phyloP scores from a whole-genome alignment of 2,113 vertebrate species.

The Megaceryle torquata region DNA sequence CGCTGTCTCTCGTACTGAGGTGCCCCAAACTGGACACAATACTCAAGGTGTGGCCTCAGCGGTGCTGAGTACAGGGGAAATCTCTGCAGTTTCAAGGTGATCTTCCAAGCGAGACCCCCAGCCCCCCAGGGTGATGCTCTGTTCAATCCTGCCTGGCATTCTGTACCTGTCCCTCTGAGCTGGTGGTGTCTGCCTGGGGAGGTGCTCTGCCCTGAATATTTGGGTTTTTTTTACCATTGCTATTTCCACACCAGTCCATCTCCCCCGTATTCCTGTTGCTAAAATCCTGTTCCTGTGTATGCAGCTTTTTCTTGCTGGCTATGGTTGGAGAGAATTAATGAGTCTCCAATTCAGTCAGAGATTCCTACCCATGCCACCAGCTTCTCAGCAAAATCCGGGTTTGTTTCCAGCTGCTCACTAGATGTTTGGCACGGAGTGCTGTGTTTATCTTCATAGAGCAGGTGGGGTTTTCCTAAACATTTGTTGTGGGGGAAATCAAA shows the following conservation, averaged over 20 bases:
- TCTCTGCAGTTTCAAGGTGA: not conserved
- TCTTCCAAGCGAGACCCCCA: not conserved
- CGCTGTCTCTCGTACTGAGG: too few relatives aligned
- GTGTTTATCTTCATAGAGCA: not conserved
- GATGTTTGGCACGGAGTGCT: not conserved
- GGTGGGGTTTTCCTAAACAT: not conserved
- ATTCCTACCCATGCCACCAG: not conserved
- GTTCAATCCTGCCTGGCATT: not conserved
- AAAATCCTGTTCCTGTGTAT: not conserved
- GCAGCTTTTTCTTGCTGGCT: not conserved
- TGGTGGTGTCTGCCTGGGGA: not conserved
- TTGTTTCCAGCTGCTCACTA: not conserved
- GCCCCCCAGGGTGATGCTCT: not conserved
- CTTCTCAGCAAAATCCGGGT: not conserved
- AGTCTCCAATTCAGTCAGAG: not conserved
- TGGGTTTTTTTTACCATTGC: not conserved
- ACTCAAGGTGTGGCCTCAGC: too few relatives aligned
- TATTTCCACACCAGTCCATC: not conserved
- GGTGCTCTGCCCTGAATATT: not conserved
- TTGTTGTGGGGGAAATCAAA: not conserved
- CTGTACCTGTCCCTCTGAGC: fast-evolving
- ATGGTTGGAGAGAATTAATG: not conserved
- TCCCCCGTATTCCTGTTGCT: not conserved
- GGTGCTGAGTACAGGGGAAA: too few relatives aligned
- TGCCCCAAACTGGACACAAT: too few relatives aligned